Evolutionary conservation across 2,888 invertebrate species (phyloP), one percentile per base, ranked within the genome.

Genomic region (Neria commutata): DNA sequence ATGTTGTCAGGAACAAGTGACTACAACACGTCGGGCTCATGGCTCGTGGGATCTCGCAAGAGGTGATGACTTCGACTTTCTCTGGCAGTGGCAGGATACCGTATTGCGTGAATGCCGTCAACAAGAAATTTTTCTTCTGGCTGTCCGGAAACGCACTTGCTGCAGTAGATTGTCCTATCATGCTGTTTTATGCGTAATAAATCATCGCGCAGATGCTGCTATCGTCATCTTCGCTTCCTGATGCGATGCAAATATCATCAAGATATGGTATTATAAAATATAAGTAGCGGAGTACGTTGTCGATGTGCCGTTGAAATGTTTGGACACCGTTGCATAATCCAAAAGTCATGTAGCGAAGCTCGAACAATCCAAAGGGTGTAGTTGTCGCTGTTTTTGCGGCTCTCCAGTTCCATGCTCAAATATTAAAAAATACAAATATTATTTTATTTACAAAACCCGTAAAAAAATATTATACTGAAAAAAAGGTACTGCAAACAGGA

Each of bases 1-100:
- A 54, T 62, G 19, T 62, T 58, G 11, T 54, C 42, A n/a, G 24
- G 53, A 16, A 58, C 59, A 1, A 63, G 45, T 26, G 42, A 42
- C 21, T 60, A 58, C 23, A 65, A 40, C 14, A 50, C 46, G 6
- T 51, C 61, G 50, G 65, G 67, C 8, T 55, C 60, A 34, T 55
- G 48, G 0, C 60, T 54, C 8, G 65, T 63, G 50, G 49, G 17
- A 21, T 29, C 21, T 21, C 16, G 10, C 33, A 50, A n/a, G 29
- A 33, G 2, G 17, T 33, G 33, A 50, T 33, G 21, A 33, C 49
- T 17, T 50, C 34, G 17, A 50, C 17, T 21, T 23, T 34, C 16
- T 34, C n/a, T 21, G 19, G 6, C 19, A 21, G 42, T 5, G 40
- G 52, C 25, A 25, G n/a, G 16, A 42, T 52, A 19, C 40, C 42